Evolutionary conservation across 2,113 vertebrate species (phyloP).

Genomic region (Chaetorhynchus papuensis): DNA sequence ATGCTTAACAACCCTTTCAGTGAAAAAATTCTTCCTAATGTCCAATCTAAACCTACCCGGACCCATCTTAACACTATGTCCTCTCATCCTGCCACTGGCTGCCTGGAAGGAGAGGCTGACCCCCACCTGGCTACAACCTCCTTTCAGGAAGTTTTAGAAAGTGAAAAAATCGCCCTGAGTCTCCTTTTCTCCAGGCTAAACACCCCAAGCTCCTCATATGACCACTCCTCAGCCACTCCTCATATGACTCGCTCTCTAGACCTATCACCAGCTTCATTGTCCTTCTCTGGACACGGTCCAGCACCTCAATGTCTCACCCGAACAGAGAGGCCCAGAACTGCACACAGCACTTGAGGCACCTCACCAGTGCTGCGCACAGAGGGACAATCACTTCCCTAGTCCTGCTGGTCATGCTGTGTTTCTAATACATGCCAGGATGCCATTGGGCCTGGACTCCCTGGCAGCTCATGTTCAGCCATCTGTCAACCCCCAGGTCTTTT

Average conservation of each 20-base stretch:
- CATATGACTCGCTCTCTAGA: not conserved
- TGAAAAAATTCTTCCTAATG: not conserved
- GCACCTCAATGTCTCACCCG: not conserved
- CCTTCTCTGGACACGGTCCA: not conserved
- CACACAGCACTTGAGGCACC: too few species aligned
- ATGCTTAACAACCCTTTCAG: not conserved
- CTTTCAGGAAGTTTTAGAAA: not conserved
- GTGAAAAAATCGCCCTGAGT: fast-evolving
- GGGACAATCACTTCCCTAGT: not conserved
- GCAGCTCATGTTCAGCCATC: not conserved
- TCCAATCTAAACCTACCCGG: not conserved
- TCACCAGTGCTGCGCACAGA: not conserved
- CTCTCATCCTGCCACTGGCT: not conserved
- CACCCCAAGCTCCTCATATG: not conserved
- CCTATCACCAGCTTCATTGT: not conserved
- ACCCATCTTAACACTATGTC: too few species aligned
- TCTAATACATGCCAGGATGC: not conserved
- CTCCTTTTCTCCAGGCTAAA: not conserved
- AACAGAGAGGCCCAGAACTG: not conserved
- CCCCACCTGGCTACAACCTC: not conserved
- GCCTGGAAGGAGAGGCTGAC: not conserved
- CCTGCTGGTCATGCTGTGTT: not conserved
- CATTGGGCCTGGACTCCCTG: not conserved
- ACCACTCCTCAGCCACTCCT: not conserved
- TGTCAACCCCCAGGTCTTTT: not conserved